Base-by-base conservation (phyloP, 2,888 invertebrate genomes). In the Eupithecia inturbata region DNA sequence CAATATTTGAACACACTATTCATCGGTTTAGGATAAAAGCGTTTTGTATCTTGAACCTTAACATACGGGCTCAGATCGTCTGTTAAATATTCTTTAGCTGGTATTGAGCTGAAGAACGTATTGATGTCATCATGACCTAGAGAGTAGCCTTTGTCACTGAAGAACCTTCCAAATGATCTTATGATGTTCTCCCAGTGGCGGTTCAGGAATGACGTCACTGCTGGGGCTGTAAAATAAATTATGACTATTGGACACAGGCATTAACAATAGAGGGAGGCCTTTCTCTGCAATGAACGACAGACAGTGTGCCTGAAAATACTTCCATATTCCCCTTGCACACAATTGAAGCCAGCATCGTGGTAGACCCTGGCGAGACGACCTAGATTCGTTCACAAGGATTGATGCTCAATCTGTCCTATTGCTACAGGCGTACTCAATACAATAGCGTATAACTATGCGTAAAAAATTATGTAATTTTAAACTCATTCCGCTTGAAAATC, bases 141-240 rank as follows among this genome's bases (percentile, higher is more conserved):
- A 1, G 22, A 33, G 36, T 71, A 64, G n/a, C 66, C 71, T 36
- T 66, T 71, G 14, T 74, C 71, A 33, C 74, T 74, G 68, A 74
- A 71, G 22, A 62, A 60, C 12, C 26, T 69, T 31, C 74, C 71
- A 45, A 66, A 74, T 2, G 71, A 41, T 7, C 12, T 12, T 39
- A 67, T 49, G 22, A 71, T 14, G 28, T 69, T 36, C 9, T 62
- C 26, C 74, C 74, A 74, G 62, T 74, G 45, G 7, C 49, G 45
- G 62, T 69, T 74, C 49, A 72, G 16, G 63, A 67, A 72, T 22
- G 70, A 67, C 1, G 67, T 75, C 2, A 75, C 75, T 7, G 57
- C 9, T 16, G 72, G 75, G 4, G 75, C 75, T 75, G 69, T 62
- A 49, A 39, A 12, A 26, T n/a, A 67, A 57, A 66, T 22, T 31